Percentiles rank a stretch among this genome's conserved stretches.
Conservation (phyloP, 2,797 vertebrate species). For the Naso thynnoides region DNA sequence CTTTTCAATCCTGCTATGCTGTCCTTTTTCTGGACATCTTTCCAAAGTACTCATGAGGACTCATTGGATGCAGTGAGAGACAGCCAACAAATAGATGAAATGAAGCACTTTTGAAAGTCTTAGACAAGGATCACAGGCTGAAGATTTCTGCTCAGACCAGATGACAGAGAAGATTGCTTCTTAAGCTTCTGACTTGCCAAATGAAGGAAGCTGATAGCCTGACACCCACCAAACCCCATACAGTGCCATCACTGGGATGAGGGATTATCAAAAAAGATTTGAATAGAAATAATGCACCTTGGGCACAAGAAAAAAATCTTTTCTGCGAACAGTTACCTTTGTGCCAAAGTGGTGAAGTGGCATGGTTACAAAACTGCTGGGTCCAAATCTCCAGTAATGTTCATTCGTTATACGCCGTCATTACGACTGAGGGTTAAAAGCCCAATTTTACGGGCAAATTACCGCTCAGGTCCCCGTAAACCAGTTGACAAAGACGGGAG, state of each 20-base stretch:
- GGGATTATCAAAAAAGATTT: no score
- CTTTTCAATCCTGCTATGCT: neutral
- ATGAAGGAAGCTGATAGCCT: neutral
- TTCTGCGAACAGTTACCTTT: slow-evolving; percentile 21
- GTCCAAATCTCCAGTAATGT: slow-evolving; percentile 26
- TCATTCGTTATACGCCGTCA: slow-evolving; percentile 54
- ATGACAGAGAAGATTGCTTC: neutral
- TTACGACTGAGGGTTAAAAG: slow-evolving; percentile 68
- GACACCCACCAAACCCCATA: neutral
- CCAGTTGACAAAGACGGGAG: slow-evolving; percentile 33
- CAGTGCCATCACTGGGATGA: neutral
- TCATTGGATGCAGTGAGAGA: neutral
- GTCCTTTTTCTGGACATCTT: no score
- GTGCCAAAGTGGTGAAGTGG: slow-evolving; percentile 18
- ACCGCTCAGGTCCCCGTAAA: slow-evolving; percentile 48
- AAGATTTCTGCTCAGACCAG: neutral
- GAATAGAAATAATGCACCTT: slow-evolving; percentile 13
- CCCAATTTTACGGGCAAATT: slow-evolving; percentile 66
- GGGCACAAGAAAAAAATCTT: slow-evolving; percentile 30
- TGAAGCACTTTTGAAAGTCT: neutral
- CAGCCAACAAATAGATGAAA: neutral
- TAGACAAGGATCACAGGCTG: neutral
- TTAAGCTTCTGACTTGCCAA: neutral
- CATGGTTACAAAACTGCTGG: slow-evolving; percentile 26
- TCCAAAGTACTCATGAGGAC: neutral